Evolutionary conservation across 2,888 invertebrate species (phyloP).

Genomic region (Adela reaumurella): DNA sequence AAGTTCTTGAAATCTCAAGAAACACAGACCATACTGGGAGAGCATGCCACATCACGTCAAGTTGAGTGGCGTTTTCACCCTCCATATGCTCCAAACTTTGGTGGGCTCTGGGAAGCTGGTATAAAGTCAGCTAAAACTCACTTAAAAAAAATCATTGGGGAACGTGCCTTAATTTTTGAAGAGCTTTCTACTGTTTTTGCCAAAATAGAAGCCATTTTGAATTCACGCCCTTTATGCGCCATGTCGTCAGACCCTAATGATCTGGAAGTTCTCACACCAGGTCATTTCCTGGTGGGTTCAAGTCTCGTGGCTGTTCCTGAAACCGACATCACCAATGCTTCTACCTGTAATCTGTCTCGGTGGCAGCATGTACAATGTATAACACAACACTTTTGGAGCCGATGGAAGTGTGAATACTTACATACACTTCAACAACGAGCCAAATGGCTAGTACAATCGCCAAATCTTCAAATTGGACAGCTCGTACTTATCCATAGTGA

Average conservation of each 20-base stretch:
- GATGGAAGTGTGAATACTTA: slow-evolving; percentile 11
- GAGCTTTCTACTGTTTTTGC: slow-evolving; percentile 10
- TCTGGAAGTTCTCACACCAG: slow-evolving; percentile 8
- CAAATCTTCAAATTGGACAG: slow-evolving; percentile 5
- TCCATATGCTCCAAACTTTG: slow-evolving; percentile 4
- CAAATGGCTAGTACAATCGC: slow-evolving; percentile 7
- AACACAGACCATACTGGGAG: not conserved
- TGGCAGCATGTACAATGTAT: slow-evolving; percentile 11
- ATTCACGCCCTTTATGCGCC: slow-evolving; percentile 8
- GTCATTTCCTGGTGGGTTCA: slow-evolving; percentile 9
- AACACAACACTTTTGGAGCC: slow-evolving; percentile 11
- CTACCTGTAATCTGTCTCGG: slow-evolving; percentile 7
- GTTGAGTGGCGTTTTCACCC: slow-evolving; percentile 6
- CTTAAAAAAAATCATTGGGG: not conserved
- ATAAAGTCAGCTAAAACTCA: slow-evolving; percentile 1
- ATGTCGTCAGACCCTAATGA: slow-evolving; percentile 8
- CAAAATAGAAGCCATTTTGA: slow-evolving; percentile 8
- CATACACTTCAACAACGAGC: slow-evolving; percentile 12
- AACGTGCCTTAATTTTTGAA: slow-evolving; percentile 8
- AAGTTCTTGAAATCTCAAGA: not conserved
- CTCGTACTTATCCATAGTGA: slow-evolving; percentile 4
- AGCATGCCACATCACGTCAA: not conserved
- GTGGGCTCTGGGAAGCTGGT: not conserved
- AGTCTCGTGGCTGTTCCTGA: slow-evolving; percentile 5
- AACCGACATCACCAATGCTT: slow-evolving; percentile 3